These are phyloP conservation scores for Cotesia glomerata DNA, from an alignment of 1,140 invertebrate genomes.

Conservation along the genomic window DNA sequence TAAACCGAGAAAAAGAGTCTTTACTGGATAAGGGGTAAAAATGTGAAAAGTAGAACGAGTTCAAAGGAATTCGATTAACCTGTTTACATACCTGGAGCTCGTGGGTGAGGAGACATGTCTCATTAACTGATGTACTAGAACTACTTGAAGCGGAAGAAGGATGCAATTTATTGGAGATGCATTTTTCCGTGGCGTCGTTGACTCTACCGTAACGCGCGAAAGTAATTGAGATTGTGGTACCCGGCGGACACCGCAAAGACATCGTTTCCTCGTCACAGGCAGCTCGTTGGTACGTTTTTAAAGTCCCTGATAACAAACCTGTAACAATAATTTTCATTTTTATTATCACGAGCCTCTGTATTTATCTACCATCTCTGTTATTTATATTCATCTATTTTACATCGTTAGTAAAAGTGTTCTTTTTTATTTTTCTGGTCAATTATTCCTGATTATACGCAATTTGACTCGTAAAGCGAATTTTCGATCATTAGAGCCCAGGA, in stretches of 20 bases:
- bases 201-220: constrained; percentile 73
- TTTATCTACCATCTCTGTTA: too few species aligned
- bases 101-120: constrained; percentile 64
- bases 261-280: constrained; percentile 87
- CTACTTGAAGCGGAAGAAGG: background rate
- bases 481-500: too few species aligned
- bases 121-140: constrained; percentile 43
- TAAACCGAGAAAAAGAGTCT: too few species aligned
- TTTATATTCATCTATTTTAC: too few species aligned
- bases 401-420: too few species aligned
- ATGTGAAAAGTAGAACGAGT: background rate
- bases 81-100: constrained; percentile 66
- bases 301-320: constrained; percentile 86
- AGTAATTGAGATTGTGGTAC: constrained; percentile 87
- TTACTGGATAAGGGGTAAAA: too few species aligned
- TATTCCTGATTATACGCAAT: too few species aligned
- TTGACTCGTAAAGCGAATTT: too few species aligned
- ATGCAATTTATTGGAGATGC: constrained; percentile 46
- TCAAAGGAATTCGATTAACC: constrained; percentile 11
- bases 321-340: constrained; percentile 33
- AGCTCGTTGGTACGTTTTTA: constrained; percentile 85
- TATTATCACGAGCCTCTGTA: too few species aligned
- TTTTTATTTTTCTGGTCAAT: too few species aligned
- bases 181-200: constrained; percentile 57
- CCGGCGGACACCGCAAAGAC: constrained; percentile 81